phyloP scores from a whole-genome alignment of 1,140 invertebrate species.

The Phymorhynchus buccinoides region DNA sequence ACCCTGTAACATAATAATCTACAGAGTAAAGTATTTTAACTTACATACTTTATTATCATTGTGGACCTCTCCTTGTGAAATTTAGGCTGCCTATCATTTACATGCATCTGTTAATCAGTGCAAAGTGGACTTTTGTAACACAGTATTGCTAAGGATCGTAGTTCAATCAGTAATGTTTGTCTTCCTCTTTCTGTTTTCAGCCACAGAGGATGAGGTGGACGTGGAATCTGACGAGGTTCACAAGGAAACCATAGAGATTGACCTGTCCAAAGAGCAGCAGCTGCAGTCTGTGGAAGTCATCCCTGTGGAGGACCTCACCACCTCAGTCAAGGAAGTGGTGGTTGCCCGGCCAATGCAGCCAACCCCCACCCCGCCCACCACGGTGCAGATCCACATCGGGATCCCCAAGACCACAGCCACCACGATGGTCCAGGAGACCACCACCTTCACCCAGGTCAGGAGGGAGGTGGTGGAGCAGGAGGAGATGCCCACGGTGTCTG shows the following conservation, averaged over 20 bases:
- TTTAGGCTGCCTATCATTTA: no score
- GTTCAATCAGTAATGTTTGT: no score
- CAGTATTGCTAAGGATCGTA: no score
- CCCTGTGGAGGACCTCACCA: conserved; percentile 35
- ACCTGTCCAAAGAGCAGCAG: conserved; percentile 42
- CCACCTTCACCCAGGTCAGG: conserved; percentile 58
- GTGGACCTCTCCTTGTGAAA: no score
- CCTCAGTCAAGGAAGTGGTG: conserved; percentile 42
- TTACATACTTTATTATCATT: no score
- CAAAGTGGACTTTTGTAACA: no score
- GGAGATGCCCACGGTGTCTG: conserved; percentile 52
- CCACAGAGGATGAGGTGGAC: conserved; percentile 60
- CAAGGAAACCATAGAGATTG: conserved; percentile 67
- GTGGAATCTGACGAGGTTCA: conserved; percentile 63
- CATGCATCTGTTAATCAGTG: no score
- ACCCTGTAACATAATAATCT: no score
- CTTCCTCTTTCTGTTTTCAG: conserved; percentile 38
- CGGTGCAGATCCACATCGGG: conserved; percentile 61
- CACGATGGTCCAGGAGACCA: conserved; percentile 58
- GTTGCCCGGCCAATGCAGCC: conserved; percentile 24
- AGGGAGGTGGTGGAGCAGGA: conserved; percentile 53
- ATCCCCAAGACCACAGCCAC: conserved; percentile 53
- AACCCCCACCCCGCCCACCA: conserved; percentile 34
- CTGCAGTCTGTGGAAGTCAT: conserved; percentile 37
- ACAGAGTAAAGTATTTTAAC: no score